These are phyloP conservation scores for Zaprionus nigranus DNA, from an alignment of 1,140 invertebrate genomes.

Conservation along the genomic window DNA sequence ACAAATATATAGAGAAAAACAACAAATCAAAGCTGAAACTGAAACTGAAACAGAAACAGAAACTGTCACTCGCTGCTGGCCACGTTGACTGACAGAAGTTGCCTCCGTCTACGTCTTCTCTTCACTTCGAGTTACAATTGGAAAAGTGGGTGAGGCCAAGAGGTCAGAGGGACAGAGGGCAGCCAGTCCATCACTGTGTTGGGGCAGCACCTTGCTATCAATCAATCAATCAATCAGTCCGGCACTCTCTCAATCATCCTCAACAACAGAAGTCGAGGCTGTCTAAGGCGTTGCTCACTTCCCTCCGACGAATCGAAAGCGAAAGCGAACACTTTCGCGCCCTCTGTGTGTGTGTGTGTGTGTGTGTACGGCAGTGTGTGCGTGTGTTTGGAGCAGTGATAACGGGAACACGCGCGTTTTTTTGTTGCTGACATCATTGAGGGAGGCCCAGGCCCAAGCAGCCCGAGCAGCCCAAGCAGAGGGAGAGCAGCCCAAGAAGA, in stretches of 20 bases:
- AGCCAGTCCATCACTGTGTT: neutral
- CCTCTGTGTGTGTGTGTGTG: slow-evolving; percentile 12
- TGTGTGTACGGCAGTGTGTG: slow-evolving; percentile 1
- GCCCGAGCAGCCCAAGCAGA: no score
- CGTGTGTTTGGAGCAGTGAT: slow-evolving; percentile 23
- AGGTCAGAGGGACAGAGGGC: neutral
- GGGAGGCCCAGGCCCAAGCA: neutral
- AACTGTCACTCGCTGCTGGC: slow-evolving; percentile 20
- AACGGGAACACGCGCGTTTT: slow-evolving; percentile 49
- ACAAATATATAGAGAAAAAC: neutral
- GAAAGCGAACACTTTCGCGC: slow-evolving; percentile 46
- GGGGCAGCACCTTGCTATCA: neutral
- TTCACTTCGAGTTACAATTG: slow-evolving; percentile 31
- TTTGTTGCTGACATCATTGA: slow-evolving; percentile 6
- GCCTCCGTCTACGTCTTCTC: neutral
- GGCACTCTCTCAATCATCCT: slow-evolving; percentile 37
- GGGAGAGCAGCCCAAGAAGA: neutral
- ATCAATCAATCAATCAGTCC: neutral
- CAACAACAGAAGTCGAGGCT: slow-evolving; percentile 24
- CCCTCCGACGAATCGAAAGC: slow-evolving; percentile 36
- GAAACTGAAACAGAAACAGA: no score
- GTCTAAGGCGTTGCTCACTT: slow-evolving; percentile 53
- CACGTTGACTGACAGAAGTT: slow-evolving; percentile 26
- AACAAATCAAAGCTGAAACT: slow-evolving; percentile 29
- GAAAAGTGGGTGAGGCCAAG: slow-evolving; percentile 42